phyloP scores from a whole-genome alignment of 2,113 vertebrate species.

The Numenius arquata region DNA sequence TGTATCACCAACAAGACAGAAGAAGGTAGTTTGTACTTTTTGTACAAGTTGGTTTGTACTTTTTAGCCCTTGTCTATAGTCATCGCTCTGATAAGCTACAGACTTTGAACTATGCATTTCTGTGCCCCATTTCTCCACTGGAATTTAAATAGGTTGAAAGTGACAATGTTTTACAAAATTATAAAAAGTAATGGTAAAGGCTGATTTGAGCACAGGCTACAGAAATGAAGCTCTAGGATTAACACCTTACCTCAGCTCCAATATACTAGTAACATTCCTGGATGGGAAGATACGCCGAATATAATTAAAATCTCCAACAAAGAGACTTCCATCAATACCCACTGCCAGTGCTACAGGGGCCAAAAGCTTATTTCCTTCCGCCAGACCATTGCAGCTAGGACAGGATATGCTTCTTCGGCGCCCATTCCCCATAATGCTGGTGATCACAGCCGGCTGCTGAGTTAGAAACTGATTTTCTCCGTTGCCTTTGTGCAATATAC shows the following conservation, averaged over 20 bases:
- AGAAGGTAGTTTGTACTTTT: neutral
- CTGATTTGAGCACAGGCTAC: slow-evolving; percentile 59
- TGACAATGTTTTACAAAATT: slow-evolving; percentile 61
- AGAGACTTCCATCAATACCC: slow-evolving; percentile 95
- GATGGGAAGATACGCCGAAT: slow-evolving; percentile 95
- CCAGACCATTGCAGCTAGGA: slow-evolving; percentile 96
- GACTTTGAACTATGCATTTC: slow-evolving; percentile 53
- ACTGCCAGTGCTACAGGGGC: slow-evolving; percentile 97
- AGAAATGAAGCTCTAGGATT: neutral
- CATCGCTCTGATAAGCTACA: neutral
- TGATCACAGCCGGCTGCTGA: slow-evolving; percentile 94
- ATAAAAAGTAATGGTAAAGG: slow-evolving; percentile 62
- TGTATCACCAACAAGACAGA: neutral
- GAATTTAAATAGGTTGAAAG: slow-evolving; percentile 50
- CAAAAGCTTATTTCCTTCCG: slow-evolving; percentile 97
- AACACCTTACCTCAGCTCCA: slow-evolving; percentile 90
- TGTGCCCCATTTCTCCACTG: slow-evolving; percentile 72
- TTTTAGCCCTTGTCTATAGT: neutral
- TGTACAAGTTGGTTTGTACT: neutral
- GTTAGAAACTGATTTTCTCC: slow-evolving; percentile 97
- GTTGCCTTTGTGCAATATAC: slow-evolving; percentile 96
- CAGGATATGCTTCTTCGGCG: slow-evolving; percentile 96
- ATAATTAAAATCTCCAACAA: slow-evolving; percentile 97
- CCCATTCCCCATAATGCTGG: slow-evolving; percentile 96
- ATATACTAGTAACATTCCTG: slow-evolving; percentile 94